phyloP scores from a whole-genome alignment of 53 echinoderm and acorn worm species.

The Holothuria leucospilota region DNA sequence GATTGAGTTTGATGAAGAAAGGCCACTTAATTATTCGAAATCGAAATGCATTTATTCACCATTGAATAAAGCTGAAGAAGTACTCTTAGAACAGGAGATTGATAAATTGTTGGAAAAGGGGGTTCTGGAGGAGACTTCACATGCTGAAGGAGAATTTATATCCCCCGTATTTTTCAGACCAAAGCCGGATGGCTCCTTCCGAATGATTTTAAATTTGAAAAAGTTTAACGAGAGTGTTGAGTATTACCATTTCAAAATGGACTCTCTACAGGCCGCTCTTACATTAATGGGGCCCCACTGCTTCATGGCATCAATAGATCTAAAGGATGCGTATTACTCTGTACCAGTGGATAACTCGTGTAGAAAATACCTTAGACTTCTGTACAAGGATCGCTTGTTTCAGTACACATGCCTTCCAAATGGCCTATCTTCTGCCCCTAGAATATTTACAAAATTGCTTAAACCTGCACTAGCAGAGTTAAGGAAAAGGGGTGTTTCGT shows the following conservation, averaged over 20 bases:
- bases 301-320: too few species aligned
- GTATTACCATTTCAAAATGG: too few species aligned
- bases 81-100: constrained; percentile 21
- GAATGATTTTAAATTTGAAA: constrained; percentile 43
- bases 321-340: too few species aligned
- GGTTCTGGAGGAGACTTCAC: constrained; percentile 24
- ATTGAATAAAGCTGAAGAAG: constrained; percentile 8
- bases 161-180: too few species aligned
- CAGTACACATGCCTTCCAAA: constrained; percentile 36
- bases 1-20: too few species aligned
- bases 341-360: not conserved
- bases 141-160: too few species aligned
- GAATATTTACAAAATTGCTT: too few species aligned
- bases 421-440: constrained; percentile 36
- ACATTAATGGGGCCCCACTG: not conserved
- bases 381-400: too few species aligned
- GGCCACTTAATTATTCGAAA: constrained; percentile 9
- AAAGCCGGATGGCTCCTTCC: too few species aligned
- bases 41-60: not conserved
- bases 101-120: constrained; percentile 23
- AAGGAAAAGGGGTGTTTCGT: too few species aligned
- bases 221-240: constrained; percentile 25
- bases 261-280: too few species aligned
- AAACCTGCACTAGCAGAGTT: constrained; percentile 37
- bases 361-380: constrained; percentile 26